Percentiles rank a stretch among this genome's conserved stretches.
phyloP scores from a whole-genome alignment of 2,797 vertebrate genomes.

The Oreochromis grahami region DNA sequence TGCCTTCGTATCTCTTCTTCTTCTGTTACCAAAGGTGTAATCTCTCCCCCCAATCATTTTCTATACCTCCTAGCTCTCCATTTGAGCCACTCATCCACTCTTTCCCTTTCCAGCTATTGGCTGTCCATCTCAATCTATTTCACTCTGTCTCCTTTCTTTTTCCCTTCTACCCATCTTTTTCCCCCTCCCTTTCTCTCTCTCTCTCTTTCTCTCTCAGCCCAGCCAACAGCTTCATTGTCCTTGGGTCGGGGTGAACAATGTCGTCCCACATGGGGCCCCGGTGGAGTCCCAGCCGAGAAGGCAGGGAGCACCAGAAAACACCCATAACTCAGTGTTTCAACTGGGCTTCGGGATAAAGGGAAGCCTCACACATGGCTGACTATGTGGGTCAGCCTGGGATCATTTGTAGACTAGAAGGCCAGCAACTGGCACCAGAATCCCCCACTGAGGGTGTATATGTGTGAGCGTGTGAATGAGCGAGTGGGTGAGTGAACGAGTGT shows the following conservation, averaged over 20 bases:
- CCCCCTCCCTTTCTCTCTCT: conserved; percentile 1
- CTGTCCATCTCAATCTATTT: conserved; percentile 47
- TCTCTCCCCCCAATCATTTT: conserved; percentile 39
- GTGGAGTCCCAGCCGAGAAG: conserved; percentile 64
- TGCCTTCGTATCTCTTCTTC: conserved; percentile 29
- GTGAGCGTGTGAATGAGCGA: conserved; percentile 15
- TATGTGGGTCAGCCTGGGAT: conserved; percentile 80
- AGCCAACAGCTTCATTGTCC: conserved; percentile 68
- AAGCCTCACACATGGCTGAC: conserved; percentile 76
- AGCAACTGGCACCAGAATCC: conserved; percentile 74
- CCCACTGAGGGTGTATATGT: conserved; percentile 52
- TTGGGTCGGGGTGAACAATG: conserved; percentile 69
- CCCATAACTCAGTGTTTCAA: conserved; percentile 76
- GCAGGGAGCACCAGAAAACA: conserved; percentile 68
- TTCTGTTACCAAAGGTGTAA: conserved; percentile 25
- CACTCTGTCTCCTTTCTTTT: neutral
- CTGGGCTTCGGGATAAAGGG: conserved; percentile 68
- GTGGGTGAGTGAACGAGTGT: conserved; percentile 48
- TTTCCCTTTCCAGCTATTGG: conserved; percentile 40
- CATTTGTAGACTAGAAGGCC: conserved; percentile 74
- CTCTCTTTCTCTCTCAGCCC: conserved; percentile 19
- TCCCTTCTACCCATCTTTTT: neutral
- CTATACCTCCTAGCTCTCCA: conserved; percentile 7
- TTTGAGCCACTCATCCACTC: conserved; percentile 8
- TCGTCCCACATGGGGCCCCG: conserved; percentile 67